Evolutionary conservation across 2,797 vertebrate species (phyloP).

Genomic region (Pangasius djambal): DNA sequence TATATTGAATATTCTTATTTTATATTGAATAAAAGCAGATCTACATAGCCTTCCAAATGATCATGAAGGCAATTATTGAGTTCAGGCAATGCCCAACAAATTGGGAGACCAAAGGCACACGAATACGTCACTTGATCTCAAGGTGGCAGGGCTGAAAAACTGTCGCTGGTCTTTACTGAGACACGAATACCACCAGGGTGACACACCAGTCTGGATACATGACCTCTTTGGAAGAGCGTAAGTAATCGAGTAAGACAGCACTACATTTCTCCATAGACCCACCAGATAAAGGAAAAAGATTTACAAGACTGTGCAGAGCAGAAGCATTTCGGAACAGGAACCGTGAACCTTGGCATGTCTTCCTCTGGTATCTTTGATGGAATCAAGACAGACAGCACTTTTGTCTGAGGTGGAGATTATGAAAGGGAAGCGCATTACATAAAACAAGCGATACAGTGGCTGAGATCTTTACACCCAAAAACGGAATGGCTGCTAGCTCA

Average conservation of each 20-base stretch:
- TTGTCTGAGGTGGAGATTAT: background rate
- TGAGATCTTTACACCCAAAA: background rate
- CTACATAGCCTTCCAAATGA: background rate
- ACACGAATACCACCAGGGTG: constrained; percentile 39
- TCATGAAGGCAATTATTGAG: constrained; percentile 46
- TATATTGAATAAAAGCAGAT: background rate
- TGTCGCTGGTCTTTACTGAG: constrained; percentile 47
- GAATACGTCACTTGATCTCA: constrained; percentile 48
- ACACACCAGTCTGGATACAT: constrained; percentile 40
- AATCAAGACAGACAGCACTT: background rate
- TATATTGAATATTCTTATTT: too few relatives aligned
- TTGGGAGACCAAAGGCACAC: constrained; percentile 50
- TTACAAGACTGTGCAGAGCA: constrained; percentile 21
- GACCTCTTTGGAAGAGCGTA: constrained; percentile 47
- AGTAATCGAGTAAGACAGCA: constrained; percentile 33
- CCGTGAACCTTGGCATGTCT: constrained; percentile 15
- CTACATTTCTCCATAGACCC: constrained; percentile 29
- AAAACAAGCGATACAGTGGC: background rate
- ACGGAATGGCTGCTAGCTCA: background rate
- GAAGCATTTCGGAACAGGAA: constrained; percentile 32
- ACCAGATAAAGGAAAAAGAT: constrained; percentile 21
- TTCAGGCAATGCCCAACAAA: constrained; percentile 55
- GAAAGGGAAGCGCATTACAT: background rate
- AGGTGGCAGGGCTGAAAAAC: constrained; percentile 61
- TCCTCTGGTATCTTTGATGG: background rate